A percentile compares a stretch with the other conserved stretches of the same genome.
Conservation (phyloP, 2,797 vertebrate genomes). For the Amphiprion clarkii region DNA sequence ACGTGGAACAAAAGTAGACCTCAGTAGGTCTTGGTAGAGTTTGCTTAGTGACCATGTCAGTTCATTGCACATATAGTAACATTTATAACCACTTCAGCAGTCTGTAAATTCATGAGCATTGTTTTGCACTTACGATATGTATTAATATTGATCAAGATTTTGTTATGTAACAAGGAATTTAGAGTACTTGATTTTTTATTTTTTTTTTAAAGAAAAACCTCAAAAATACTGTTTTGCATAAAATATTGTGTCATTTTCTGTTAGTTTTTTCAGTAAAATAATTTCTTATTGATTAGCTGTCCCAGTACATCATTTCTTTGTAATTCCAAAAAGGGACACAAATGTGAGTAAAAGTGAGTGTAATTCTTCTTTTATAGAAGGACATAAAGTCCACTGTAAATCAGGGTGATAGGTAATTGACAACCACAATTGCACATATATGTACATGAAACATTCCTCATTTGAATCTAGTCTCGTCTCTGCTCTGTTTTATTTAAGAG, state of each 20-base stretch:
- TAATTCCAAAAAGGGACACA: constrained; percentile 39
- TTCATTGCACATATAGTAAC: not conserved
- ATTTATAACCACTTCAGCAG: constrained; percentile 20
- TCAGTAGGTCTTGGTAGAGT: not conserved
- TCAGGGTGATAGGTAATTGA: constrained; percentile 15
- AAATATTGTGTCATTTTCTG: too few species aligned
- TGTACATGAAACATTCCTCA: constrained; percentile 55
- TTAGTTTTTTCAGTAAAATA: not conserved
- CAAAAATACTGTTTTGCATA: too few species aligned
- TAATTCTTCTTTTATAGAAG: not conserved
- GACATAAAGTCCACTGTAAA: not conserved
- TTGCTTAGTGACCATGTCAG: not conserved
- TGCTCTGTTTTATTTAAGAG: constrained; percentile 57
- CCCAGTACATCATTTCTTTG: not conserved
- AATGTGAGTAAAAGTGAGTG: constrained; percentile 18
- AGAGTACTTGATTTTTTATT: not conserved
- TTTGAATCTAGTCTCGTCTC: constrained; percentile 24
- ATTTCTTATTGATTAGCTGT: not conserved
- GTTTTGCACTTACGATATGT: constrained; percentile 30
- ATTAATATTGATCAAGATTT: constrained; percentile 4
- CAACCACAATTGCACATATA: constrained; percentile 32
- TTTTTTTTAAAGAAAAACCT: not conserved
- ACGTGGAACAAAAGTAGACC: not conserved
- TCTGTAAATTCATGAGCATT: not conserved
- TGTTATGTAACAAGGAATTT: not conserved